Evolutionary conservation across 1,140 invertebrate species (phyloP).

Genomic region (Campoletis sonorensis): DNA sequence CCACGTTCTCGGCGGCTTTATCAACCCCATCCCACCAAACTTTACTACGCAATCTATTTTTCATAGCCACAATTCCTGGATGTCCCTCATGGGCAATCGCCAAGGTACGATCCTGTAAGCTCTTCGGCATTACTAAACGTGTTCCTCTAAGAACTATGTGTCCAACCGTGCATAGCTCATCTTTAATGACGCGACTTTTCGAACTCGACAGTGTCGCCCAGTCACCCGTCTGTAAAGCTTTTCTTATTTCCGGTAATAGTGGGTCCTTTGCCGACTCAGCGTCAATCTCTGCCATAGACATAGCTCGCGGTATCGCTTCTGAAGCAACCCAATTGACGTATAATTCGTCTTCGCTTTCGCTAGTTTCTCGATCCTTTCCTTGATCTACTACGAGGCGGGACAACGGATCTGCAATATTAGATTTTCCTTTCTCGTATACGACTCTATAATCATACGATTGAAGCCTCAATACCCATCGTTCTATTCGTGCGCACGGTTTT

Average conservation of each 20-base stretch:
- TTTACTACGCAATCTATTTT: conserved; percentile 74
- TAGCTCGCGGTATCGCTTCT: conserved; percentile 40
- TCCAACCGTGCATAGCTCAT: not conserved
- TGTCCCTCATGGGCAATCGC: conserved; percentile 73
- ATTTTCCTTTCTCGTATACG: conserved; percentile 53
- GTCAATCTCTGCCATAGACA: conserved; percentile 37
- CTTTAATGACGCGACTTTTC: conserved; percentile 14
- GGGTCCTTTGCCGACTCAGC: conserved; percentile 28
- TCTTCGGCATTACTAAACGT: conserved; percentile 51
- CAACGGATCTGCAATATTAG: conserved; percentile 51
- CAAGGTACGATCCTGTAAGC: conserved; percentile 60
- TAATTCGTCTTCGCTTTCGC: conserved; percentile 28
- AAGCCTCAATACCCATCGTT: conserved; percentile 56
- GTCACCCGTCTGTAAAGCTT: conserved; percentile 8
- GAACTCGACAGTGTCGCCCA: conserved; percentile 15
- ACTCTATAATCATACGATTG: conserved; percentile 58
- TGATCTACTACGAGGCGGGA: conserved; percentile 40
- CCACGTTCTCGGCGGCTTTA: conserved; percentile 71
- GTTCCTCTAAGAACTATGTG: conserved; percentile 50
- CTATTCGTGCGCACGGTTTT: conserved; percentile 55
- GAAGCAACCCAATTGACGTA: conserved; percentile 35
- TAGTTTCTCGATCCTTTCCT: conserved; percentile 10
- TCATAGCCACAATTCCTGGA: conserved; percentile 77
- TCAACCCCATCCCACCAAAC: conserved; percentile 78
- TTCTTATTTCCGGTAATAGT: conserved; percentile 10